Conservation (phyloP, 2,113 vertebrate species). For the Leucopsar rothschildi region DNA sequence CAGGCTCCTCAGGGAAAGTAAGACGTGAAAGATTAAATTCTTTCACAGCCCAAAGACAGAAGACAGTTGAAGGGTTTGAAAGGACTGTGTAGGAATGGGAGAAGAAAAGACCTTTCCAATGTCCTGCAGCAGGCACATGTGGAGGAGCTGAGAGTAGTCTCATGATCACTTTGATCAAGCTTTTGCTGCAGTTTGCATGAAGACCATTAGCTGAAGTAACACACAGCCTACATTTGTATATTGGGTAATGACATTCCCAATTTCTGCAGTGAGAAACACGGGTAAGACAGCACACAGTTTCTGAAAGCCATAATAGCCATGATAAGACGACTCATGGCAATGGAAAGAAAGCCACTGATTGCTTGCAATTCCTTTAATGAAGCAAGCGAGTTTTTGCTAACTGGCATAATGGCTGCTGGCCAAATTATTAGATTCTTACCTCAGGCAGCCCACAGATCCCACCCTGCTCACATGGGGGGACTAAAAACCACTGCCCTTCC, state of each 20-base stretch:
- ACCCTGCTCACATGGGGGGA: accelerated
- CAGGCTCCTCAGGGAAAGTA: not conserved
- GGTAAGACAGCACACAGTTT: not conserved
- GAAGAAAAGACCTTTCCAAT: not conserved
- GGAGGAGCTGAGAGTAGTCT: not conserved
- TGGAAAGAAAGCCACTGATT: not conserved
- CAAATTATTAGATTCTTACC: not conserved
- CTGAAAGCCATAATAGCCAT: not conserved
- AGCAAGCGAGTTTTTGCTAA: not conserved
- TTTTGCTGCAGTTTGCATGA: not conserved
- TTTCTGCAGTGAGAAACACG: not conserved
- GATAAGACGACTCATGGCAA: not conserved
- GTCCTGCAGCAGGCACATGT: not conserved
- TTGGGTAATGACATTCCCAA: accelerated
- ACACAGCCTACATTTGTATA: not conserved
- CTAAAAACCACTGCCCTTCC: not conserved
- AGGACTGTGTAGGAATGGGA: not conserved
- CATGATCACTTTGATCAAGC: not conserved
- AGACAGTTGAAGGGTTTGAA: not conserved
- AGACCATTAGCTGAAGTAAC: not conserved
- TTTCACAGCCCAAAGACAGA: not conserved
- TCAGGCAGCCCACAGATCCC: not conserved
- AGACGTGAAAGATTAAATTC: not conserved
- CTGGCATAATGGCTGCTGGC: not conserved
- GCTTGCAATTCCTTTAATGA: not conserved